Percentiles rank a stretch among this genome's conserved stretches.
Conservation (phyloP, 1,140 invertebrate species). For the Lasioglossum baleicum region DNA sequence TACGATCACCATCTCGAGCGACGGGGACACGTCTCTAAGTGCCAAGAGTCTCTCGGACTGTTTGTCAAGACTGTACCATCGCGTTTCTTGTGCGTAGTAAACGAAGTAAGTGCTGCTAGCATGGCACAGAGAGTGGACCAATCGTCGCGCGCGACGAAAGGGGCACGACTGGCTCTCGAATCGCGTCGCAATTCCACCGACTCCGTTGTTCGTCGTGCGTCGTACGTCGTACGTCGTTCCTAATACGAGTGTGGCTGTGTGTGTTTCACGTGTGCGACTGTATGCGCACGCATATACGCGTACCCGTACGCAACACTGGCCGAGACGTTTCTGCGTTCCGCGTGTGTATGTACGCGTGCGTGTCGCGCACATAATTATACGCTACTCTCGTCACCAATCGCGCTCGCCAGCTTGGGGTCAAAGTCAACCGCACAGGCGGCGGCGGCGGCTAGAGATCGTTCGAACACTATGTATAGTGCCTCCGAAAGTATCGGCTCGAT, state of each 20-base stretch:
- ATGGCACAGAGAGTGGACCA: slow-evolving; percentile 54
- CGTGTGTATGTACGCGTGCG: neutral
- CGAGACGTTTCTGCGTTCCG: too few species aligned
- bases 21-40: slow-evolving; percentile 3
- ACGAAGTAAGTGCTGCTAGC: slow-evolving; percentile 44
- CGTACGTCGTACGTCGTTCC: too few species aligned
- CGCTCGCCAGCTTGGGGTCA: slow-evolving; percentile 54
- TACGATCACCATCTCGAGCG: slow-evolving; percentile 7
- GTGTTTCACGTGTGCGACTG: too few species aligned
- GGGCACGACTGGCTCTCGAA: slow-evolving; percentile 65
- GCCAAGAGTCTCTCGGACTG: slow-evolving; percentile 35
- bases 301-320: too few species aligned
- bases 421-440: slow-evolving; percentile 50
- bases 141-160: slow-evolving; percentile 63
- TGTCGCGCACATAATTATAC: slow-evolving; percentile 28
- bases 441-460: neutral
- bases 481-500: too few species aligned
- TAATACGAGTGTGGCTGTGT: neutral
- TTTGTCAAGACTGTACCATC: slow-evolving; percentile 67
- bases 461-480: neutral
- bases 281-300: neutral
- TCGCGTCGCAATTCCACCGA: slow-evolving; percentile 57
- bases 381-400: slow-evolving; percentile 18
- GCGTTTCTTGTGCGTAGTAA: slow-evolving; percentile 64
- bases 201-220: neutral